Evolutionary conservation across 2,797 vertebrate species (phyloP).

Genomic region (Phrynocephalus forsythii): DNA sequence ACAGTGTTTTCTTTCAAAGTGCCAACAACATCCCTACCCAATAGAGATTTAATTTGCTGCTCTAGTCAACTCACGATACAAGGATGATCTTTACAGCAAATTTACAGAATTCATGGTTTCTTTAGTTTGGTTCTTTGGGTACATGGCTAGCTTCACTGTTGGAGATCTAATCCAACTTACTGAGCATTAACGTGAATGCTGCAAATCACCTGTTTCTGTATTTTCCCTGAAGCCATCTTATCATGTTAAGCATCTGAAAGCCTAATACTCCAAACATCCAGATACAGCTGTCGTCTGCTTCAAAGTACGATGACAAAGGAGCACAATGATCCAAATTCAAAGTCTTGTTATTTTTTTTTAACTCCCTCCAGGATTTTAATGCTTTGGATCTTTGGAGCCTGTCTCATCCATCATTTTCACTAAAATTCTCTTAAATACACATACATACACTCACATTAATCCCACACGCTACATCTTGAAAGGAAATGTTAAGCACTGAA

Average conservation of each 20-base stretch:
- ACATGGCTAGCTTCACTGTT: neutral
- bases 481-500: neutral
- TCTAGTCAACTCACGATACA: neutral
- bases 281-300: neutral
- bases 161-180: neutral
- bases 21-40: neutral
- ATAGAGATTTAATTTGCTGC: neutral
- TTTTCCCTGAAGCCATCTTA: neutral
- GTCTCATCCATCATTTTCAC: constrained; percentile 10
- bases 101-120: neutral
- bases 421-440: neutral
- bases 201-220: neutral
- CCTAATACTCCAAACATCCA: neutral
- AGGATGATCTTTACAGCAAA: neutral
- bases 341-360: constrained; percentile 7
- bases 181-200: neutral
- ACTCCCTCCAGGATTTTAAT: neutral
- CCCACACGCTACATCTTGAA: neutral
- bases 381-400: neutral
- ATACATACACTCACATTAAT: neutral
- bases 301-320: neutral
- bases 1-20: neutral
- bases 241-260: neutral
- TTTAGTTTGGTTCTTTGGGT: neutral
- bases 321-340: neutral